Conservation (phyloP, 2,888 invertebrate species). For the Habroteleia sp. region DNA sequence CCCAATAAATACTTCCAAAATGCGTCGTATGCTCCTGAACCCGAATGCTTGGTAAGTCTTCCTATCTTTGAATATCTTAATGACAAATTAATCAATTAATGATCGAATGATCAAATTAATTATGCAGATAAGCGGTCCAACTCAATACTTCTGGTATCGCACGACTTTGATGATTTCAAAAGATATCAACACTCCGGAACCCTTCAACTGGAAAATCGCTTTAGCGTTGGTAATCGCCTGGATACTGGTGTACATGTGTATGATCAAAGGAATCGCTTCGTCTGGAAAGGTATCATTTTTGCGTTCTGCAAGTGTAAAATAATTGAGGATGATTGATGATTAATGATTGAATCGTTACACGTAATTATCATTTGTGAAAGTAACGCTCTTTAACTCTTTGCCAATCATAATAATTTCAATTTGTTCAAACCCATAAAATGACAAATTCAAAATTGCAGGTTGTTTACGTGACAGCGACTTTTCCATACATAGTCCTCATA, state of each 20-base stretch:
- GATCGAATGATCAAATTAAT: no score
- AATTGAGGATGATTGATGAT: no score
- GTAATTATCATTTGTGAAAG: no score
- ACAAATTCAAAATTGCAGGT: conserved; percentile 82
- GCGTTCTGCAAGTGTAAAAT: no score
- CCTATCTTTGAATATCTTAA: no score
- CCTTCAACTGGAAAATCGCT: conserved; percentile 96
- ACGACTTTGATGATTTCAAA: conserved; percentile 94
- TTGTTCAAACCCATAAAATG: no score
- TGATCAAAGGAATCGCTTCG: conserved; percentile 98
- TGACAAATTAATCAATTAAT: no score
- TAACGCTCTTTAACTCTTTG: no score
- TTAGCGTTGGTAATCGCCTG: conserved; percentile 93
- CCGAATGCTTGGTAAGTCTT: conserved; percentile 89
- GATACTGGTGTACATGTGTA: conserved; percentile 97
- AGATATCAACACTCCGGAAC: conserved; percentile 91
- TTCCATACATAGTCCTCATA: conserved; percentile 96
- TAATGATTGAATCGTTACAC: no score
- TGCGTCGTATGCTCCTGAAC: conserved; percentile 89
- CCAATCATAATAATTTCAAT: no score
- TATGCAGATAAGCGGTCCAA: conserved; percentile 91
- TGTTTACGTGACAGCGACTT: conserved; percentile 97
- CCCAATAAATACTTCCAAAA: conserved; percentile 91
- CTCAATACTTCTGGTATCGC: conserved; percentile 97
- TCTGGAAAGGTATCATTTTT: conserved; percentile 90